These are phyloP conservation scores for Sturnira hondurensis DNA, from an alignment of 2,113 vertebrate genomes.

Conservation along the genomic window DNA sequence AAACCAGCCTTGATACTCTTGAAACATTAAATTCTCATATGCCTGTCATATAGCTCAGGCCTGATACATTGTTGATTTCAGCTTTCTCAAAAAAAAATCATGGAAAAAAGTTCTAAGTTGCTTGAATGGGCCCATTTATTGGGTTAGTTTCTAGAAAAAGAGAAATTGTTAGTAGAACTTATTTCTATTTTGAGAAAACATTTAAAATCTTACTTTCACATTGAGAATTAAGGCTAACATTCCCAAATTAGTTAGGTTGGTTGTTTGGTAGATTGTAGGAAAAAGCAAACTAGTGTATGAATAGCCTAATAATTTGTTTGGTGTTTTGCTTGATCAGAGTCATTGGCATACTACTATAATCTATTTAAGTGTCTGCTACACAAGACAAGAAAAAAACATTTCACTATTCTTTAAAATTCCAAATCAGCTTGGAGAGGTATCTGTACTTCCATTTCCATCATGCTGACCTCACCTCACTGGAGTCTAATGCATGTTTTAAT, in stretches of 20 bases:
- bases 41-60: not conserved
- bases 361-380: constrained; percentile 38
- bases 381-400: not conserved
- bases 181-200: constrained; percentile 15
- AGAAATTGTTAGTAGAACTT: constrained; percentile 12
- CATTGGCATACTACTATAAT: not conserved
- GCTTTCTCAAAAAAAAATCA: not conserved
- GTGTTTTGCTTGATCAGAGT: constrained; percentile 24
- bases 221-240: constrained; percentile 31
- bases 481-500: not conserved
- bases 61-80: not conserved
- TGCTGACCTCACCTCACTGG: not conserved
- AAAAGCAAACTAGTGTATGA: constrained; percentile 11
- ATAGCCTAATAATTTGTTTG: not conserved
- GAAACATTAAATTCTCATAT: not conserved
- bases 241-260: not conserved
- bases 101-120: not conserved
- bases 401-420: constrained; percentile 19
- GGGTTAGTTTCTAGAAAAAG: constrained; percentile 20
- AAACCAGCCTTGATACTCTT: not conserved
- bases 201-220: constrained; percentile 1
- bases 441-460: not conserved
- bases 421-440: not conserved
- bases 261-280: not conserved
- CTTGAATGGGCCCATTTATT: not conserved